Percentiles rank a stretch among this genome's conserved stretches.
phyloP scores from a whole-genome alignment of 2,797 vertebrate genomes.

The Podarcis lilfordi region DNA sequence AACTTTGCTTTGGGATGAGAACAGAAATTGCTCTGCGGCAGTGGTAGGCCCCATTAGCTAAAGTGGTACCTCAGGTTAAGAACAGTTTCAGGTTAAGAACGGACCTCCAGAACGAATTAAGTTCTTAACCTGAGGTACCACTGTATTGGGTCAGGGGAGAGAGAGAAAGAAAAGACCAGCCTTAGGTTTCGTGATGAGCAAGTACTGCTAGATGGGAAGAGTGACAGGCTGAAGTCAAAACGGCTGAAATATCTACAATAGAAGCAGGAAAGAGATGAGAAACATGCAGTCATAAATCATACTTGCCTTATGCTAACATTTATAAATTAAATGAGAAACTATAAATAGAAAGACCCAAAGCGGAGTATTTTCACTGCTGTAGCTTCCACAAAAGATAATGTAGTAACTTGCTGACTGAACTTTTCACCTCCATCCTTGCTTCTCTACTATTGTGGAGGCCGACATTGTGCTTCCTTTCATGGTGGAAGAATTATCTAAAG shows the following conservation, averaged over 20 bases:
- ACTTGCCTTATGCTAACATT: background rate
- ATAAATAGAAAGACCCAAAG: background rate
- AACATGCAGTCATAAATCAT: constrained; percentile 22
- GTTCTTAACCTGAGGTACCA: too few species aligned
- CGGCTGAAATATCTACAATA: background rate
- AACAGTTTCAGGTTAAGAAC: too few species aligned
- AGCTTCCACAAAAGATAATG: constrained; percentile 24
- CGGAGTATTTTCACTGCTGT: background rate
- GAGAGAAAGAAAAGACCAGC: background rate
- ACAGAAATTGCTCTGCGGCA: too few species aligned
- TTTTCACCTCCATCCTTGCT: background rate
- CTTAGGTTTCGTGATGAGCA: background rate
- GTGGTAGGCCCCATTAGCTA: too few species aligned
- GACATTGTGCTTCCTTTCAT: background rate
- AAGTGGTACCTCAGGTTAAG: too few species aligned
- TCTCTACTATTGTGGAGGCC: background rate
- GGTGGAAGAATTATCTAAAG: constrained; percentile 23
- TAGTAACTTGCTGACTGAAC: background rate
- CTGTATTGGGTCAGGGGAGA: background rate
- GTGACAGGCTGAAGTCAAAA: constrained; percentile 27
- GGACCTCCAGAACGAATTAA: too few species aligned
- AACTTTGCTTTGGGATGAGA: too few species aligned
- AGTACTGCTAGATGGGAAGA: background rate
- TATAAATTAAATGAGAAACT: constrained; percentile 28
- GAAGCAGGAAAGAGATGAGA: background rate